Base-by-base conservation (phyloP, 2,797 vertebrate genomes). In the Pipistrellus pipistrellus region DNA sequence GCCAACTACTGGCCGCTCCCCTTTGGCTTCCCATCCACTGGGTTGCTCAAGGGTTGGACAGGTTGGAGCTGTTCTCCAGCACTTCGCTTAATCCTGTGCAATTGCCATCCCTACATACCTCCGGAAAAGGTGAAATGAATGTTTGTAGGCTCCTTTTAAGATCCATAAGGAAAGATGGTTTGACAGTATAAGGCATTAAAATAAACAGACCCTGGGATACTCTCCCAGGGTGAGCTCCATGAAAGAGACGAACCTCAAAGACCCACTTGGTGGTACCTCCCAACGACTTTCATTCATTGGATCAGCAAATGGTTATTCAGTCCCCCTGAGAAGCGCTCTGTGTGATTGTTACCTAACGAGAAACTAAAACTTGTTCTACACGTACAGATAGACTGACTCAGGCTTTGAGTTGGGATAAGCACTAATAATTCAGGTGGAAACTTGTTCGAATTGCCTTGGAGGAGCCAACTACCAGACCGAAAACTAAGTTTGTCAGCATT, bases 261-360 rank as follows among this genome's bases (percentile, higher is more conserved):
- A 55, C 15, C 14, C 64, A 46, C 41, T 93, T 83, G 73, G 25
- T 59, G n/a, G 14, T 51, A 25, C 95, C 69, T 73, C 80, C 41
- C 35, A 62, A 71, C 41, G 55, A 51, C 23, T 91, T 64, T 66
- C 46, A 51, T 91, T 84, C 18, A 48, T 93, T 18, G 68, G 23
- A 89, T 87, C 51, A 93, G 82, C 62, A 73, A 93, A 85, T 83
- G 64, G 72, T 85, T 88, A 89, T 72, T 89, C 88, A 87, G 75
- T 83, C 8, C 5, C 0, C 55, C 94, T 44, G 53, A 69, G 71
- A 97, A 95, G 69, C 44, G 64, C 25, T 87, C 72, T 69, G 38
- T 84, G 64, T 91, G 87, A 95, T 85, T 18, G 13, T 96, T 97
- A 98, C 86, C 97, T 96, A 96, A 89, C 32, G 88, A 93, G 75